Conservation (phyloP, 2,113 vertebrate genomes). For the Hemiprocne comata region DNA sequence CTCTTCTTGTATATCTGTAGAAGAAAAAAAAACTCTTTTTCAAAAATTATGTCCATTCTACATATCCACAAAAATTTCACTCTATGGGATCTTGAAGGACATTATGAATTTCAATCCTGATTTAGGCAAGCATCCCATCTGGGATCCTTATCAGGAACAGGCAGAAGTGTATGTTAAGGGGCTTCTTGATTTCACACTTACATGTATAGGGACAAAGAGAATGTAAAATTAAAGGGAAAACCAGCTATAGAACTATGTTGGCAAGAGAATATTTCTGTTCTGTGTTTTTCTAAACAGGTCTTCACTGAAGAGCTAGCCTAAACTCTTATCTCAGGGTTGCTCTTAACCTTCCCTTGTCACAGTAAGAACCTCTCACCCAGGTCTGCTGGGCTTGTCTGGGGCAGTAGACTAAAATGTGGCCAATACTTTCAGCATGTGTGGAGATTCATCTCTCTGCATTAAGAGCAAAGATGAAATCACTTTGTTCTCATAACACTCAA, state of each 20-base stretch:
- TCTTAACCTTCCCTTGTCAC: not conserved
- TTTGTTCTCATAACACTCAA: not conserved
- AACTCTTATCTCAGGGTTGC: not conserved
- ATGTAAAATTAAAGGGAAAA: not conserved
- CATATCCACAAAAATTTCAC: not conserved
- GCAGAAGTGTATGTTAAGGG: not conserved
- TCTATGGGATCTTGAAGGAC: not conserved
- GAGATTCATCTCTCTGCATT: not conserved
- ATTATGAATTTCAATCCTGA: not conserved
- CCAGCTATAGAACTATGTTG: not conserved
- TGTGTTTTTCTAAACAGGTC: not conserved
- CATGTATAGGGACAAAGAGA: not conserved
- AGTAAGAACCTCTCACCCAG: not conserved
- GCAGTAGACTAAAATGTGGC: not conserved
- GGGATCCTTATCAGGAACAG: rapidly evolving
- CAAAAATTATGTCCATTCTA: not conserved
- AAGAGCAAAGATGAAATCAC: not conserved
- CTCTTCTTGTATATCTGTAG: not conserved
- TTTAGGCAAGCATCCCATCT: not conserved
- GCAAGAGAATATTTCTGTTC: not conserved
- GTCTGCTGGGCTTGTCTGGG: not conserved
- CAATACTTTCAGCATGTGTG: not conserved
- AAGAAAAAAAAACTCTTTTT: not conserved
- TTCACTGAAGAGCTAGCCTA: not conserved
- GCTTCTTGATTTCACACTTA: not conserved